Base-by-base conservation (phyloP, 2,113 vertebrate genomes). In the Pterocles gutturalis region DNA sequence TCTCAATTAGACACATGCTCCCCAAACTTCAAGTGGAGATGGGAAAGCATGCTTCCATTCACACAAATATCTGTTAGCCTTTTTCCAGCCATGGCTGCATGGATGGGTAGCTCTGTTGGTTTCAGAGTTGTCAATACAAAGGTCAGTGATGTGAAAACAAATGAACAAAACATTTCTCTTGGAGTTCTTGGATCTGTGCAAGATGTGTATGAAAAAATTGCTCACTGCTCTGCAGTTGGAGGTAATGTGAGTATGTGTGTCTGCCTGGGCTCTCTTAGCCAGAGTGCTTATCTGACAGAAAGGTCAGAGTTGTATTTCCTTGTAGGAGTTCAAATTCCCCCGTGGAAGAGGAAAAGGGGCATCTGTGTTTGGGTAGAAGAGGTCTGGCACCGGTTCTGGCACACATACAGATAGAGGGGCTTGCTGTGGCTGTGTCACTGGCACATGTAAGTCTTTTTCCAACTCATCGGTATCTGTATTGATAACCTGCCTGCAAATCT, bases 391-490 rank as follows among this genome's bases (percentile, higher is more conserved):
- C 0, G 3, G 4, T 19, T 43, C 67, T 92, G 77, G 46, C 17
- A 12, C 3, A 1, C n/a, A 3, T 12, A 21, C 51, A 53, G 71
- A 0, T 0, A 13, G 13, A 46, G 20, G 12, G 19, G 17, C 19
- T 81, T 3, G 54, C n/a, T 58, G 25, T 22, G 62, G 3, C n/a
- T 19, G 19, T 55, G 43, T 12, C 16, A 3, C n/a, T 46, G 54
- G 26, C 29, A 60, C 13, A 1, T 3, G 3, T 11, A 36, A 24
- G 28, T 31, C 31, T 34, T 28, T 41, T 46, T 28, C 38, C 20
- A 31, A 0, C 9, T 45, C 11, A 2, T 5, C 34, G 34, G 2
- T 55, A 29, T 11, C 45, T 34, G 43, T 65, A 51, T 9, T n/a
- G 82, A 29, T 46, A 58, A 61, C n/a, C 38, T 24, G 46, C 5